phyloP scores from a whole-genome alignment of 2,888 invertebrate species.

The Ochropleura plecta region DNA sequence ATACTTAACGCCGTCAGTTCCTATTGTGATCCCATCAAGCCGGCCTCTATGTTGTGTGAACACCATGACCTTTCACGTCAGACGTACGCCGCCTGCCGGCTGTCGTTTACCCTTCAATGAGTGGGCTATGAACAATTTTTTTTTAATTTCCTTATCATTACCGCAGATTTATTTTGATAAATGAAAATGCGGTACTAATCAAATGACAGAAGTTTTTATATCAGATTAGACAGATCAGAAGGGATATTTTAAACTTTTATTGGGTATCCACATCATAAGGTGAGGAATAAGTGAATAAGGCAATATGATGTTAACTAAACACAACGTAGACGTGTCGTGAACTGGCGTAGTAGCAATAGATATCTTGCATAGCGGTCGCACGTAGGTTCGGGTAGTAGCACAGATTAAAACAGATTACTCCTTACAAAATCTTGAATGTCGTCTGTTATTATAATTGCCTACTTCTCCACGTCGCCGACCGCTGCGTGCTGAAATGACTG shows the following conservation, averaged over 20 bases:
- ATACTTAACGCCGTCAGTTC: constrained; percentile 19
- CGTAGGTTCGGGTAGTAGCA: background rate
- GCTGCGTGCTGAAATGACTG: background rate
- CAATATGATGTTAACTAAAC: background rate
- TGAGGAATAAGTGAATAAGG: background rate
- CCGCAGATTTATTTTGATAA: background rate
- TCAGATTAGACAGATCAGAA: too few relatives aligned
- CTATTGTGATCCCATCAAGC: constrained; percentile 36
- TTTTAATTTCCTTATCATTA: background rate
- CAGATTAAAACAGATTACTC: background rate
- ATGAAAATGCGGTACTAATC: too few relatives aligned
- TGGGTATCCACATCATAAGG: background rate
- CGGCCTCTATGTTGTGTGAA: constrained; percentile 41
- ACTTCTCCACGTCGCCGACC: background rate
- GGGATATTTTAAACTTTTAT: background rate
- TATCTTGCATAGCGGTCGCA: background rate
- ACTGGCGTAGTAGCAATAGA: background rate
- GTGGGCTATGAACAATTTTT: background rate
- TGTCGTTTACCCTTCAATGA: constrained; percentile 23
- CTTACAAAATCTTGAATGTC: background rate
- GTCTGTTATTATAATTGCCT: background rate
- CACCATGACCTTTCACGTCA: constrained; percentile 42
- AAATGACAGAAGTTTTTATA: too few relatives aligned
- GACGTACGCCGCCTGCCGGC: background rate
- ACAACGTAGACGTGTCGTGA: background rate